Conservation (phyloP, 1,140 invertebrate genomes). For the Macrobrachium nipponense region DNA sequence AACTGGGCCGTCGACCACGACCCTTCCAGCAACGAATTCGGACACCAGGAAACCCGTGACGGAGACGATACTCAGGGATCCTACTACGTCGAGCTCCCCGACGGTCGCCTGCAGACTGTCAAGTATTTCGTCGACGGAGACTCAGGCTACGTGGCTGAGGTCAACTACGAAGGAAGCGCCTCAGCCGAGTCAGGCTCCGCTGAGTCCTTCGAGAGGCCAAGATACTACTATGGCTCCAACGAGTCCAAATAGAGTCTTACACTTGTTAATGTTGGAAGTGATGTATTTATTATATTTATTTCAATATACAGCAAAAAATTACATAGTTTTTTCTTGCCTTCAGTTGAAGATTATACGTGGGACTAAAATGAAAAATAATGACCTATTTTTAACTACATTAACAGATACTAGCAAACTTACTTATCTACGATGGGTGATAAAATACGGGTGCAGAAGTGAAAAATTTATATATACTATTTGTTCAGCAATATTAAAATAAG, state of each 20-base stretch:
- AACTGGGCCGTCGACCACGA: conserved; percentile 5
- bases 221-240: conserved; percentile 9
- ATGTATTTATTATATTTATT: too few relatives aligned
- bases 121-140: conserved; percentile 5
- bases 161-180: background rate
- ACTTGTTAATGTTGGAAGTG: too few relatives aligned
- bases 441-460: too few relatives aligned
- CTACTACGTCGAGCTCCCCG: conserved; percentile 6
- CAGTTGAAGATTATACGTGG: too few relatives aligned
- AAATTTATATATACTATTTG: too few relatives aligned
- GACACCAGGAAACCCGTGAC: conserved; percentile 11
- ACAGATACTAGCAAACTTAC: too few relatives aligned
- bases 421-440: too few relatives aligned
- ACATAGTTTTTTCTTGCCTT: too few relatives aligned
- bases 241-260: background rate
- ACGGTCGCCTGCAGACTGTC: conserved; percentile 14
- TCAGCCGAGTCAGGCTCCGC: background rate
- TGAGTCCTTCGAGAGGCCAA: conserved; percentile 1
- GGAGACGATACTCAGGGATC: conserved; percentile 10
- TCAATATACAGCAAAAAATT: too few relatives aligned
- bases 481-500: too few relatives aligned
- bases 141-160: conserved; percentile 10
- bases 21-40: conserved; percentile 13
- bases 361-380: too few relatives aligned
- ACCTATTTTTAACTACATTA: too few relatives aligned